A percentile compares a stretch with the other conserved stretches of the same genome.
These are phyloP conservation scores for Elysia crispata DNA, from an alignment of 2,888 invertebrate genomes.

Conservation along the genomic window DNA sequence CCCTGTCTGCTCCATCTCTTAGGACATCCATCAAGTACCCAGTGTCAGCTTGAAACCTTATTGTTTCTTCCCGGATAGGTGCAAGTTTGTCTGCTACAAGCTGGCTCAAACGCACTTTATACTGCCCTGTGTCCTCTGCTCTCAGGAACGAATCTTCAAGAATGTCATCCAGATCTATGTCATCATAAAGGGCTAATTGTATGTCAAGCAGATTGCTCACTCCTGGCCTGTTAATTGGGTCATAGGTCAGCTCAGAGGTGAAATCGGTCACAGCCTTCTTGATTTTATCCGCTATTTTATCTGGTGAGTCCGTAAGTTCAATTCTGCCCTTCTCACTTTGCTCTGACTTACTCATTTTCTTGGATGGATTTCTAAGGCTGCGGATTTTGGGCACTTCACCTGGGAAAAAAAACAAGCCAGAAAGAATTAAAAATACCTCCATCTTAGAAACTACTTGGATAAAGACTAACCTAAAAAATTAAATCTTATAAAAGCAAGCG, in stretches of 20 bases:
- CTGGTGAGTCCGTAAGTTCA: conserved; percentile 86
- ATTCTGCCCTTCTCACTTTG: conserved; percentile 87
- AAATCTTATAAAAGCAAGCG: no score
- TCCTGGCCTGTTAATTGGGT: conserved; percentile 88
- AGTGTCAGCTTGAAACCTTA: conserved; percentile 81
- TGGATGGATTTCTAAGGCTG: conserved; percentile 89
- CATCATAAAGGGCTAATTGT: conserved; percentile 85
- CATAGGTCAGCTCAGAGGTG: conserved; percentile 88
- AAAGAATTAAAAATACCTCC: no score
- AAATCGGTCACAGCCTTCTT: conserved; percentile 95
- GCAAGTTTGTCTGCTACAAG: conserved; percentile 84
- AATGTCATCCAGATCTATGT: conserved; percentile 83
- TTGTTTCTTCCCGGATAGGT: conserved; percentile 84
- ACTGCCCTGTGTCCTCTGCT: conserved; percentile 86
- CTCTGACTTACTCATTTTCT: conserved; percentile 99
- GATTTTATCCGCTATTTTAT: conserved; percentile 84
- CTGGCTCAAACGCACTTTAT: conserved; percentile 86
- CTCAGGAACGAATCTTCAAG: conserved; percentile 81
- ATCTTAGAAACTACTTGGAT: no score
- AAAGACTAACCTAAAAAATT: no score
- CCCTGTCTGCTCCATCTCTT: conserved; percentile 83
- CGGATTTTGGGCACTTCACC: conserved; percentile 80
- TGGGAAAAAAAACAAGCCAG: conserved; percentile 51
- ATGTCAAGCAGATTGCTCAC: conserved; percentile 92
- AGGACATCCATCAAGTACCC: conserved; percentile 83